These are phyloP conservation scores for Morpho deidamia DNA, from an alignment of 2,888 invertebrate genomes.

Conservation along the genomic window DNA sequence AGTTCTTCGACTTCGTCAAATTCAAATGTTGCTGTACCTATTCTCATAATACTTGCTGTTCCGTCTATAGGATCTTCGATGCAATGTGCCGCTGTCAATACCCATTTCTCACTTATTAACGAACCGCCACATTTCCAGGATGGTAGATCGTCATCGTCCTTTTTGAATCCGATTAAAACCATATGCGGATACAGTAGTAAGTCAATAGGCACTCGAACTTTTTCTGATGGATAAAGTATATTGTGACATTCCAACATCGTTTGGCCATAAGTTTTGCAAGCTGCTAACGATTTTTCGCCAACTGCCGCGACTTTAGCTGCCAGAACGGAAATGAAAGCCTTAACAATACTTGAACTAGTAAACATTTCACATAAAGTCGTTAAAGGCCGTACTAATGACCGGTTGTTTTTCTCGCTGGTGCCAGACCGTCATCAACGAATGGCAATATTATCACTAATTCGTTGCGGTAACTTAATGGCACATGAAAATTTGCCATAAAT, in stretches of 20 bases:
- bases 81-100: slow-evolving; percentile 69
- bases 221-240: slow-evolving; percentile 44
- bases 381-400: slow-evolving; percentile 6
- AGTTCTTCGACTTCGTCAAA: slow-evolving; percentile 66
- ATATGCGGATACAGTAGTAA: slow-evolving; percentile 80
- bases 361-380: slow-evolving; percentile 25
- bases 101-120: slow-evolving; percentile 58
- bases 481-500: slow-evolving; percentile 34
- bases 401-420: slow-evolving; percentile 13
- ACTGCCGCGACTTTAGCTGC: slow-evolving; percentile 24
- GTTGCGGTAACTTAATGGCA: slow-evolving; percentile 34
- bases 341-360: slow-evolving; percentile 7
- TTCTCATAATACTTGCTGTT: slow-evolving; percentile 65
- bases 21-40: slow-evolving; percentile 76
- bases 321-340: slow-evolving; percentile 17
- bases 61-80: slow-evolving; percentile 60
- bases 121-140: slow-evolving; percentile 70
- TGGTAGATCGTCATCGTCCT: slow-evolving; percentile 26
- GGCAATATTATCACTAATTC: slow-evolving; percentile 43
- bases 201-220: slow-evolving; percentile 63
- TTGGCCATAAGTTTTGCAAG: slow-evolving; percentile 55
- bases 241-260: slow-evolving; percentile 69
- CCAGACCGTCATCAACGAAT: slow-evolving; percentile 24
- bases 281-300: slow-evolving; percentile 56
- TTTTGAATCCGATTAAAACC: slow-evolving; percentile 71